A percentile compares a stretch with the other conserved stretches of the same genome.
Conservation (phyloP, 2,113 vertebrate species). For the Callorhinus ursinus region DNA sequence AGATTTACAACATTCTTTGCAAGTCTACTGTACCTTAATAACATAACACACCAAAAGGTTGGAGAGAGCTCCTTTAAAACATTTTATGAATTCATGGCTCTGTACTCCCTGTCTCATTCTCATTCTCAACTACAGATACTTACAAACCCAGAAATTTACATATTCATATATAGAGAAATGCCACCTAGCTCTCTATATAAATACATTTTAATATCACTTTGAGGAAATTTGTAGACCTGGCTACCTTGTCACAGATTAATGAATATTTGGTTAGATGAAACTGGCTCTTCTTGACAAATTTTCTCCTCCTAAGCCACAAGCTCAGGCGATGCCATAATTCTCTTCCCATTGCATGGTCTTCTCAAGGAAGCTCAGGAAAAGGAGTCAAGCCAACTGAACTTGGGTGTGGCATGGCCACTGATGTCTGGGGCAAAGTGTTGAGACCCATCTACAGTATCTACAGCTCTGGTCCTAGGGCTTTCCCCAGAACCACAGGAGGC, state of each 20-base stretch:
- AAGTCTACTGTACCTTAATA: constrained; percentile 74
- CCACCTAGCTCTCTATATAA: constrained; percentile 58
- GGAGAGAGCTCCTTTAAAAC: constrained; percentile 60
- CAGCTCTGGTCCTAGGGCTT: background rate
- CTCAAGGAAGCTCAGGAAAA: background rate
- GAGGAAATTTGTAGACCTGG: constrained; percentile 75
- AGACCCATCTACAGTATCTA: background rate
- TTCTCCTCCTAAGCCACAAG: constrained; percentile 30
- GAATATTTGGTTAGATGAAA: constrained; percentile 68
- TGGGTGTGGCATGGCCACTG: background rate
- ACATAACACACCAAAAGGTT: constrained; percentile 71
- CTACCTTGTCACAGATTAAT: constrained; percentile 68
- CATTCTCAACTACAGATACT: constrained; percentile 68
- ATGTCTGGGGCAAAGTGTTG: background rate
- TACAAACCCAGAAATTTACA: constrained; percentile 74
- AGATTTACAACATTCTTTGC: constrained; percentile 73
- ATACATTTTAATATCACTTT: constrained; percentile 74
- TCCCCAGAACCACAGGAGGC: background rate
- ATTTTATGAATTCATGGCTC: constrained; percentile 77
- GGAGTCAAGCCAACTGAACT: background rate
- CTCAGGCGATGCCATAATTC: constrained; percentile 39
- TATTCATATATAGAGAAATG: constrained; percentile 72
- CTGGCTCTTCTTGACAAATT: constrained; percentile 49
- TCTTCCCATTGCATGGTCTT: background rate
- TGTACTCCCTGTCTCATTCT: constrained; percentile 63